phyloP scores from a whole-genome alignment of 2,113 vertebrate species.

The Microcebus lehilahytsara region DNA sequence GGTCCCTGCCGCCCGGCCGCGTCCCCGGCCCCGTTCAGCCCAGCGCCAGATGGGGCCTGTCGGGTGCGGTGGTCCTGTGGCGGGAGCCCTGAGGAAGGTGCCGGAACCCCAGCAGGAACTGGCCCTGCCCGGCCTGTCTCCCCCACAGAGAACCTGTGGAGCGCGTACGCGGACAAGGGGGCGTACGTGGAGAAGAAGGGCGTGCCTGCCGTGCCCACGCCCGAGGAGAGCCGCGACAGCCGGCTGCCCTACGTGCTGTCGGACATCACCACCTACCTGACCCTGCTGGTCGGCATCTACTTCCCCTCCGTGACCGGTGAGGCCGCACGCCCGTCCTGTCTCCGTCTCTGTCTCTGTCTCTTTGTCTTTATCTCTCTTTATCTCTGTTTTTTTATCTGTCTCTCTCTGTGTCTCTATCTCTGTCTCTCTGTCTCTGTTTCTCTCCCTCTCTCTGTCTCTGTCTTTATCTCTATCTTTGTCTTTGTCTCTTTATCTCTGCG shows the following conservation, averaged over 20 bases:
- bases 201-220: constrained; percentile 76
- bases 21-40: no score
- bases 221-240: constrained; percentile 76
- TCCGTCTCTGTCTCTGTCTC: neutral
- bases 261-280: constrained; percentile 95
- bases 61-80: no score
- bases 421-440: no score
- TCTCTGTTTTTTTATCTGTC: no score
- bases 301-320: constrained; percentile 97
- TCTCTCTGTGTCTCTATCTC: neutral
- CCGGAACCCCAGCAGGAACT: fast-evolving
- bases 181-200: constrained; percentile 87
- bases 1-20: no score
- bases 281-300: constrained; percentile 96
- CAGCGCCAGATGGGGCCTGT: no score
- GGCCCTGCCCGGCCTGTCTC: neutral
- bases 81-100: neutral
- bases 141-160: constrained; percentile 94
- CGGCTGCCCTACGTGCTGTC: constrained; percentile 90
- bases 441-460: no score
- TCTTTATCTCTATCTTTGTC: no score
- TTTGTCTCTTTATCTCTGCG: no score
- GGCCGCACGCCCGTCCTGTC: neutral
- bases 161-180: constrained; percentile 86
- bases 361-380: no score